Evolutionary conservation across 2,797 vertebrate genomes (phyloP).

Genomic region (Lepilemur ruficaudatus): DNA sequence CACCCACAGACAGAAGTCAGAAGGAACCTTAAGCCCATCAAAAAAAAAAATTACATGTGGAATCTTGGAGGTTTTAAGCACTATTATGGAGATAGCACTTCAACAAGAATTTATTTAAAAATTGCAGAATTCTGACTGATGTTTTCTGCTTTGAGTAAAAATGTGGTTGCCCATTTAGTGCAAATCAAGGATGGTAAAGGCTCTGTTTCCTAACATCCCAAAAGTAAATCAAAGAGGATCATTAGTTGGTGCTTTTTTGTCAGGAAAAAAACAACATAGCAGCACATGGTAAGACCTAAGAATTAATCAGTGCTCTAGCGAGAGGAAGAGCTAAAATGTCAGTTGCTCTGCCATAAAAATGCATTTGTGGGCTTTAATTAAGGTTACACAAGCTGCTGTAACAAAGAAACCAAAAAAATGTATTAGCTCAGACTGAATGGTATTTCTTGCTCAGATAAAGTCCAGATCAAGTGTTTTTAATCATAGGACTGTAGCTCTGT

Average conservation of each 20-base stretch:
- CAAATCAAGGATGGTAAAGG: background rate
- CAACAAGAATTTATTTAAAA: background rate
- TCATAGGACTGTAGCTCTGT: background rate
- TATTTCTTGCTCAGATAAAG: background rate
- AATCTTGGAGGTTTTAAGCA: background rate
- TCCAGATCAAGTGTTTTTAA: background rate
- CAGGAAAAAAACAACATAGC: background rate
- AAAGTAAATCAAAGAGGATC: background rate
- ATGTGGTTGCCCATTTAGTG: background rate
- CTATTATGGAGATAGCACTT: background rate
- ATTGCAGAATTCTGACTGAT: background rate
- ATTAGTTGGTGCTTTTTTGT: background rate
- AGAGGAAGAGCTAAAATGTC: background rate
- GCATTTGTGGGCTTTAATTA: background rate
- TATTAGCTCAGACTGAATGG: background rate
- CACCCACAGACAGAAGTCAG: background rate
- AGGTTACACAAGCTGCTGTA: background rate
- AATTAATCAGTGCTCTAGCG: background rate
- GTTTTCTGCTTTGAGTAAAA: constrained; percentile 5
- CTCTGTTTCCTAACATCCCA: background rate
- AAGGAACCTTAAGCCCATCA: background rate
- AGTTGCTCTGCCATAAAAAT: background rate
- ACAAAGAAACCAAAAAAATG: background rate
- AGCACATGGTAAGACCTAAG: too few species aligned
- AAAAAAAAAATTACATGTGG: background rate